These are phyloP conservation scores for Drosophila tristis DNA, from an alignment of 1,140 invertebrate genomes.

Conservation along the genomic window DNA sequence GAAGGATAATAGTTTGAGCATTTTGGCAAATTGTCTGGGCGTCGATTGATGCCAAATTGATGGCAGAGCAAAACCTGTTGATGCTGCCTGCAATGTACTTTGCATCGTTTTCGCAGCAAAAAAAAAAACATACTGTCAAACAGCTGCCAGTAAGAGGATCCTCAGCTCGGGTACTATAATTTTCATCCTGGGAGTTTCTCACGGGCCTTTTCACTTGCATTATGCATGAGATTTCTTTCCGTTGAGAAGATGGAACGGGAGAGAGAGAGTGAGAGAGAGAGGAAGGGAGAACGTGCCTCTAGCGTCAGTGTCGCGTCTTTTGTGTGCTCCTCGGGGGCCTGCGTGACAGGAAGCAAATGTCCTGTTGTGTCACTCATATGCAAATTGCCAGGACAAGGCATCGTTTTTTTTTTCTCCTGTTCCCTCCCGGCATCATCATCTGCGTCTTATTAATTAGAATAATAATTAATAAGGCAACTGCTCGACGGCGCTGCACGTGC, in stretches of 20 bases:
- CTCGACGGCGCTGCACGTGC: conserved; percentile 67
- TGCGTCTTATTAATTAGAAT: conserved; percentile 82
- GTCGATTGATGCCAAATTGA: conserved; percentile 25
- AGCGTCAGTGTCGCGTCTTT: conserved; percentile 43
- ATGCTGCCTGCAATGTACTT: not conserved
- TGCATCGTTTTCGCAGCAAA: too few relatives aligned
- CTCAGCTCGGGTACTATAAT: conserved; percentile 30
- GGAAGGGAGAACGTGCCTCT: conserved; percentile 53
- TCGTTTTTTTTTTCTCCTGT: conserved; percentile 3
- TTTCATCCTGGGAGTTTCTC: conserved; percentile 62
- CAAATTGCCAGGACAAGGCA: conserved; percentile 63
- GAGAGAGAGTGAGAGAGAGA: conserved; percentile 6
- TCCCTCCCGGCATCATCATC: conserved; percentile 30
- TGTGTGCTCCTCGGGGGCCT: conserved; percentile 44
- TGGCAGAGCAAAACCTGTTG: conserved; percentile 44
- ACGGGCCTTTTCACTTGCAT: conserved; percentile 73
- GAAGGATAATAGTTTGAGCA: conserved; percentile 9
- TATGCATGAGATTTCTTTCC: conserved; percentile 61
- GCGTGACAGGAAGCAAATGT: conserved; percentile 79
- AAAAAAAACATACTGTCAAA: not conserved
- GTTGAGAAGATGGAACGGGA: not conserved
- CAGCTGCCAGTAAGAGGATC: conserved; percentile 43
- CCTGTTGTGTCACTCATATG: conserved; percentile 83
- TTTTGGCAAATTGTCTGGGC: conserved; percentile 62
- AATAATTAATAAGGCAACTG: conserved; percentile 82